Percentiles rank a stretch among this genome's conserved stretches.
Conservation (phyloP, 2,888 invertebrate species). For the Isotomurus palustris region DNA sequence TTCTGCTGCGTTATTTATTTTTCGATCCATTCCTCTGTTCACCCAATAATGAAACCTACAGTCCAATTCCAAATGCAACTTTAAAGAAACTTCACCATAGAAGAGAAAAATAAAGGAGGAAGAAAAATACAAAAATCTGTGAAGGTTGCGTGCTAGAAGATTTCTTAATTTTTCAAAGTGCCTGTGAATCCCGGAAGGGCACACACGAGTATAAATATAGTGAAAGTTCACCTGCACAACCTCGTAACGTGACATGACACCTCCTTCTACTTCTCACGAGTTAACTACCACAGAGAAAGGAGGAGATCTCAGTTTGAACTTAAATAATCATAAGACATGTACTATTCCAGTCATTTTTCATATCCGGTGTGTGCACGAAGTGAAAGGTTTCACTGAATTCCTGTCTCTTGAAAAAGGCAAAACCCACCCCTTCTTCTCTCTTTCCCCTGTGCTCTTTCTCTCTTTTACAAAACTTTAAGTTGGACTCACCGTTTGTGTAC, state of each 20-base stretch:
- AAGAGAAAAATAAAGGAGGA: no score
- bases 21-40: no score
- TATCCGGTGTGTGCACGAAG: conserved; percentile 32
- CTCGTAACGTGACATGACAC: no score
- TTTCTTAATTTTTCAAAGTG: conserved; percentile 41
- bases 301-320: not conserved
- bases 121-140: no score
- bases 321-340: conserved; percentile 1
- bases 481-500: no score
- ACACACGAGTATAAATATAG: not conserved
- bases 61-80: not conserved
- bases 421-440: conserved; percentile 6
- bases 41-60: no score
- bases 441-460: no score
- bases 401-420: conserved; percentile 5
- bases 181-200: conserved; percentile 11
- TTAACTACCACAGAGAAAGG: no score
- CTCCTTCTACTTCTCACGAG: no score
- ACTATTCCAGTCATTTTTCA: conserved; percentile 36
- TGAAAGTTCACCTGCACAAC: no score
- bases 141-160: conserved; percentile 37
- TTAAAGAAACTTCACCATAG: no score
- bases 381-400: conserved; percentile 5
- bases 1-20: no score
- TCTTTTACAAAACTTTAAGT: not conserved